These are phyloP conservation scores for Zoanthus sociatus DNA, from an alignment of 92 coral and sea anemone genomes.

Conservation along the genomic window DNA sequence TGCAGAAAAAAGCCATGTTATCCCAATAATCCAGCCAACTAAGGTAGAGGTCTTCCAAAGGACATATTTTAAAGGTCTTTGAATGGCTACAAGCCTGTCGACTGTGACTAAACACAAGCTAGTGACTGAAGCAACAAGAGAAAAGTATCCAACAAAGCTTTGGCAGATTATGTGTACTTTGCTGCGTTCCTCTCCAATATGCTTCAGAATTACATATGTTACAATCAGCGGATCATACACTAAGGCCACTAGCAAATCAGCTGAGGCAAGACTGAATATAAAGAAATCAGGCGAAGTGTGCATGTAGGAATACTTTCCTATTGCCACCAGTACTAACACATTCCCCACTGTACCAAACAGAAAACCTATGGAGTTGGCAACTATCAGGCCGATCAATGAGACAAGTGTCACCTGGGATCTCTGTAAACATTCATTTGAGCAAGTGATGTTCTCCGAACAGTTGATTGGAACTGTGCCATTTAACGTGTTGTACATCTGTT, in stretches of 20 bases:
- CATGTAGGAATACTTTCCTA: constrained; percentile 56
- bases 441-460: constrained; percentile 4
- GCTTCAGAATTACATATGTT: constrained; percentile 28
- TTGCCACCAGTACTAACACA: constrained; percentile 50
- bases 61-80: constrained; percentile 29
- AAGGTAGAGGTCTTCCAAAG: constrained; percentile 11
- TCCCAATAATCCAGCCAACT: constrained; percentile 28
- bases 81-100: constrained; percentile 49
- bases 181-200: background rate
- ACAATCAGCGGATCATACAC: constrained; percentile 59
- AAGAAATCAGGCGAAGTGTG: constrained; percentile 74
- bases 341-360: constrained; percentile 63
- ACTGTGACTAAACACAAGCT: constrained; percentile 75
- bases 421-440: background rate
- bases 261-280: constrained; percentile 71
- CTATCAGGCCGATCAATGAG: constrained; percentile 27
- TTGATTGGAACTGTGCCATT: background rate
- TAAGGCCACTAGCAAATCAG: constrained; percentile 63
- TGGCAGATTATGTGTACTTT: background rate
- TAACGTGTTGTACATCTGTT: background rate
- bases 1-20: constrained; percentile 33
- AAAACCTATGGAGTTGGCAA: constrained; percentile 45
- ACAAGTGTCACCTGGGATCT: constrained; percentile 23
- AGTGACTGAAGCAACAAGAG: constrained; percentile 70
- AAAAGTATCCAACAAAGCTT: constrained; percentile 56